These are phyloP conservation scores for Heliornis fulica DNA, from an alignment of 2,113 vertebrate species.

Conservation along the genomic window DNA sequence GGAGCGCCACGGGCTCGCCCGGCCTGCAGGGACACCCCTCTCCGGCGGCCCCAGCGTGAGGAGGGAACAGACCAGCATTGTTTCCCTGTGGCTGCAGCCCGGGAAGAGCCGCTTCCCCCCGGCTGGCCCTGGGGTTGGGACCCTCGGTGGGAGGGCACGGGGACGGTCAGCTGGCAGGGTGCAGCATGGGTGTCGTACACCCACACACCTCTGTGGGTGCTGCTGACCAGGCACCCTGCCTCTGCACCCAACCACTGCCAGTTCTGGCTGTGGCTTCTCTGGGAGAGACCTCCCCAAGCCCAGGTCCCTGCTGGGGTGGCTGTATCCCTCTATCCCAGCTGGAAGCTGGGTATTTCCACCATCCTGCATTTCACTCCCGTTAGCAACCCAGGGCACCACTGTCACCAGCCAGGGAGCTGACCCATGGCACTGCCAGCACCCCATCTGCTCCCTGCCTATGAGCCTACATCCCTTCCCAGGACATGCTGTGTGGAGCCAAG, in stretches of 20 bases:
- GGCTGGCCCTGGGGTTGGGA: neutral
- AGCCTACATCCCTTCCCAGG: neutral
- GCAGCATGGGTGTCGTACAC: neutral
- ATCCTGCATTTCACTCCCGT: neutral
- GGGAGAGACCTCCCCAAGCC: neutral
- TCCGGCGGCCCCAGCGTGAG: neutral
- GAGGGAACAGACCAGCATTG: neutral
- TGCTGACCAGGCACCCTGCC: neutral
- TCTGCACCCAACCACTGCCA: neutral
- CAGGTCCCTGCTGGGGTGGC: neutral
- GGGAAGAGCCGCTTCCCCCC: neutral
- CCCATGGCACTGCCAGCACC: neutral
- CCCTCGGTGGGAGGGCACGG: accelerated
- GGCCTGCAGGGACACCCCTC: neutral
- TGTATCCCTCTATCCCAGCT: neutral
- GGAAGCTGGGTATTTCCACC: neutral
- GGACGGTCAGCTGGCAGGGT: neutral
- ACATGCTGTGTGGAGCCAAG: neutral
- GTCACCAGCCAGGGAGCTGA: neutral
- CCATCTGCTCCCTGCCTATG: neutral
- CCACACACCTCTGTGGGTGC: neutral
- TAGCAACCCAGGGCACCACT: neutral
- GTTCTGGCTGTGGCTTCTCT: neutral
- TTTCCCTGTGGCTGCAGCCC: neutral
- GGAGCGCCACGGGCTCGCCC: neutral